Percentiles rank a stretch among this genome's conserved stretches.
These are phyloP conservation scores for Acipenser transmontanus DNA, from an alignment of 2,797 vertebrate species.

Conservation along the genomic window DNA sequence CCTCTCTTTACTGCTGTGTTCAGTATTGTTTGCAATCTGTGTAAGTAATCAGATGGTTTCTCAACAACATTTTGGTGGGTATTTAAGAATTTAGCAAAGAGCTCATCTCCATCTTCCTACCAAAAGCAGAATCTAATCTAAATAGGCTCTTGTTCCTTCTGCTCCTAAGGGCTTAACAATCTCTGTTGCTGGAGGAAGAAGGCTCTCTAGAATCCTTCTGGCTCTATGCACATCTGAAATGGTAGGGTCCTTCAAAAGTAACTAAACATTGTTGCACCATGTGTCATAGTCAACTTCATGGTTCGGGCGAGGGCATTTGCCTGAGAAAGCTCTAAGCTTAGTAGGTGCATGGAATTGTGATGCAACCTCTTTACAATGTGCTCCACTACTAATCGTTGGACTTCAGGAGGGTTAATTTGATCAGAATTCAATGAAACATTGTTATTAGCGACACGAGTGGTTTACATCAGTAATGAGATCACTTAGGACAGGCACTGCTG, in stretches of 20 bases:
- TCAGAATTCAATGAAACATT: too few species aligned
- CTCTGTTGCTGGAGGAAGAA: not conserved
- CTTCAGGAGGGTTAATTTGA: too few species aligned
- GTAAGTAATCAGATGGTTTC: slow-evolving; percentile 19
- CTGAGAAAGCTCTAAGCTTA: too few species aligned
- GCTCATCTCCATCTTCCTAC: slow-evolving; percentile 25
- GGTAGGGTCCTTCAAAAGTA: not conserved
- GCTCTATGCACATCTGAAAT: not conserved
- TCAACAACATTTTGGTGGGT: slow-evolving; percentile 18
- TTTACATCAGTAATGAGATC: too few species aligned
- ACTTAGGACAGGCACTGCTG: too few species aligned
- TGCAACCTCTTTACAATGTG: too few species aligned
- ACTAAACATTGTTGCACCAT: not conserved
- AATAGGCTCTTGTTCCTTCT: not conserved
- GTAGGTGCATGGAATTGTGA: too few species aligned
- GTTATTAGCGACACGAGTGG: too few species aligned
- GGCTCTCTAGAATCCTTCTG: not conserved
- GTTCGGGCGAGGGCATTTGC: too few species aligned
- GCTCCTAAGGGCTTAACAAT: slow-evolving; percentile 14
- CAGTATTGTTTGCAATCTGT: slow-evolving; percentile 17
- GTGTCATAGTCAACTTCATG: not conserved
- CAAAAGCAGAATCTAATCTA: slow-evolving; percentile 27
- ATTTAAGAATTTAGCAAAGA: slow-evolving; percentile 20
- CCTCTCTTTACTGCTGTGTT: not conserved
- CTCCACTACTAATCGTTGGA: too few species aligned